Base-by-base conservation (phyloP, 2,888 invertebrate species). In the Cantharis nigra region DNA sequence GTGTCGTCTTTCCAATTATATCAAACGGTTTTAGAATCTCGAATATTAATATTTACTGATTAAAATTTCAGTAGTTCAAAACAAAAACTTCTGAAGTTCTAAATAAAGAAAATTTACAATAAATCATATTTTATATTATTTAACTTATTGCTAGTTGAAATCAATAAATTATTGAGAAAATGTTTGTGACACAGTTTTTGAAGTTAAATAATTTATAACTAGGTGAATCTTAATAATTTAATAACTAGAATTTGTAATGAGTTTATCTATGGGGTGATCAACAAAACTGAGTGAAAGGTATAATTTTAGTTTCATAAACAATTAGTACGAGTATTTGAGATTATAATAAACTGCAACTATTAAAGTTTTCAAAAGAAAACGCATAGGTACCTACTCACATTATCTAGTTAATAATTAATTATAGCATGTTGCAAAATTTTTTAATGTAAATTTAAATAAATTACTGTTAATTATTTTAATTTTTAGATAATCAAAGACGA, bases 401-500 rank as follows among this genome's bases (percentile, higher is more conserved):
- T 33, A 33, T 33, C 13, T 33, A 5, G 0, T 33, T 13, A 33
- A 33, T n/a, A 33, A 13, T 13, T 33, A 33, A 33, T 4, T 33
- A 16, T 16, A 13, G 5, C n/a, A 33, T 13, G 3, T 13, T 13
- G 13, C n/a, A 33, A n/a, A 49, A n/a, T 1, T n/a, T 3, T 49
- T 49, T n/a, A 49, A 49, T 49, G 49, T n/a, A 7, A 49, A 49
- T 49, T n/a, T n/a, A 49, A n/a, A n/a, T 49, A 49, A n/a, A 9
- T 49, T n/a, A 18, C 64, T 65, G 5, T 4, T n/a, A 28, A 28
- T n/a, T 28, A 87, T 87, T 89, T 87, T 89, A 89, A 88, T 93
- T 94, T 26, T 72, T 94, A 98, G 98, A 98, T 91, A 95, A 96
- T 90, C 98, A 98, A 92, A 94, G 98, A 91, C 93, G 95, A 92